Conservation (phyloP, 2,797 vertebrate species). For the Hyperoplus immaculatus region DNA sequence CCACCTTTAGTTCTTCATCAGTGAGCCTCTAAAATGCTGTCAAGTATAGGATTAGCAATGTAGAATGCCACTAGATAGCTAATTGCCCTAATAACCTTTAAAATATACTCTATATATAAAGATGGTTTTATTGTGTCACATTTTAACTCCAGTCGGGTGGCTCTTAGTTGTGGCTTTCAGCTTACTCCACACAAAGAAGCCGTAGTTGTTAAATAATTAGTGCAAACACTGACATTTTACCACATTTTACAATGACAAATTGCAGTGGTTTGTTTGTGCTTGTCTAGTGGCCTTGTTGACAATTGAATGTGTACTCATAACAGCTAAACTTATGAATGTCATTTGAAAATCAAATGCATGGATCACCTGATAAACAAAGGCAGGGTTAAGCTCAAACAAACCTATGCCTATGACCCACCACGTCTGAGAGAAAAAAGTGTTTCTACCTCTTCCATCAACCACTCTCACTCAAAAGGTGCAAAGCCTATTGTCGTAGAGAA, state of each 20-base stretch:
- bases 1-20: constrained; percentile 76
- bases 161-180: constrained; percentile 20
- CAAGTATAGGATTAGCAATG: constrained; percentile 76
- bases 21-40: constrained; percentile 78
- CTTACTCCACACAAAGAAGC: constrained; percentile 1
- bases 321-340: not conserved
- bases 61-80: constrained; percentile 68
- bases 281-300: not conserved
- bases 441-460: not conserved
- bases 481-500: not conserved
- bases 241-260: constrained; percentile 12
- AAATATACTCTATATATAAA: constrained; percentile 32
- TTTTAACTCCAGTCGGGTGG: constrained; percentile 27
- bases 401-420: not conserved
- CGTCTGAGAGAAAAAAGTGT: not conserved
- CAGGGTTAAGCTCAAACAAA: not conserved
- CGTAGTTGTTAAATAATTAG: constrained; percentile 34
- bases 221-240: constrained; percentile 1
- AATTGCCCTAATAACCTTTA: constrained; percentile 69
- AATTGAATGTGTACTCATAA: constrained; percentile 1
- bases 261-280: constrained; percentile 10
- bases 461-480: not conserved
- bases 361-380: constrained; percentile 1
- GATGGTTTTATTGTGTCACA: constrained; percentile 41
- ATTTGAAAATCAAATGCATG: constrained; percentile 3